Conservation (phyloP, 2,797 vertebrate species). For the Karalla daura region DNA sequence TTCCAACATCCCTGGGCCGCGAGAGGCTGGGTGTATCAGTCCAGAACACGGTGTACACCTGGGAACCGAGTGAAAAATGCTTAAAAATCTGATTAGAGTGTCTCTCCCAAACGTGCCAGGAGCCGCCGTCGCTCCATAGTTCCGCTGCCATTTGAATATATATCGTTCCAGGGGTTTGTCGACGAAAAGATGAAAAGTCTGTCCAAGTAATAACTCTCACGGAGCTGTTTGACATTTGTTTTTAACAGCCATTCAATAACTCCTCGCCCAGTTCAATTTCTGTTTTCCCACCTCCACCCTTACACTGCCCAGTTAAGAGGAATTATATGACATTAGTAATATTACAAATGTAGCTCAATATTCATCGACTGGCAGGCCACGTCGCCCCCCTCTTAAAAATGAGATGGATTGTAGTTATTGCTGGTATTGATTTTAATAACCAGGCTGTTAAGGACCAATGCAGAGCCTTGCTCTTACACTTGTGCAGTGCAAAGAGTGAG, state of each 20-base stretch:
- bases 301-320: conserved; percentile 54
- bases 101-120: conserved; percentile 5
- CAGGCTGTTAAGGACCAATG: conserved; percentile 63
- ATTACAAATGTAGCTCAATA: conserved; percentile 84
- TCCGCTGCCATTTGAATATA: conserved; percentile 8
- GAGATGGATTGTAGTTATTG: conserved; percentile 84
- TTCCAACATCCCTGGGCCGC: conserved; percentile 30
- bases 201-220: conserved; percentile 44
- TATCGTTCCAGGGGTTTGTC: neutral
- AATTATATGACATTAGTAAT: conserved; percentile 80
- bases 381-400: conserved; percentile 68
- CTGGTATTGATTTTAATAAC: conserved; percentile 86
- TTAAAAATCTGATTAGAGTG: conserved; percentile 42
- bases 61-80: conserved; percentile 39
- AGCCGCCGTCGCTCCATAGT: conserved; percentile 1
- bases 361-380: conserved; percentile 70
- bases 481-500: conserved; percentile 7
- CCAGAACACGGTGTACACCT: conserved; percentile 28
- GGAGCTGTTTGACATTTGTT: conserved; percentile 38
- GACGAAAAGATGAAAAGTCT: conserved; percentile 9
- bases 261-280: conserved; percentile 48
- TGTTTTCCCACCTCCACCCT: conserved; percentile 51
- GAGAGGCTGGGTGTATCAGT: conserved; percentile 30
- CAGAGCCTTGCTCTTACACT: conserved; percentile 40
- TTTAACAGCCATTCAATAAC: conserved; percentile 42